These are phyloP conservation scores for Acronicta alni DNA, from an alignment of 2,888 invertebrate genomes.

Conservation along the genomic window DNA sequence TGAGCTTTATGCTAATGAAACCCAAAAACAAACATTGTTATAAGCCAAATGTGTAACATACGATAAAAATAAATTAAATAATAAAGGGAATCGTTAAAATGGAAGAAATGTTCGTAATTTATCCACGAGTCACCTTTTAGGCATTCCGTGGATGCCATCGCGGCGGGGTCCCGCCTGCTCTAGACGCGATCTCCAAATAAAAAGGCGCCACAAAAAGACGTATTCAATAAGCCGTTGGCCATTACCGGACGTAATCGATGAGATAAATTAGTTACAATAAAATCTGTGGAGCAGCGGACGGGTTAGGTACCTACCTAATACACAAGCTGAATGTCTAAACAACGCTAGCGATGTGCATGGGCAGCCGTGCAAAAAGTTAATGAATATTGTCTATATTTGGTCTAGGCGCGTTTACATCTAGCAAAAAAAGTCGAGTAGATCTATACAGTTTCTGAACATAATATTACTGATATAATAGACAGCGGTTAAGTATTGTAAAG, in stretches of 20 bases:
- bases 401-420: slow-evolving; percentile 15
- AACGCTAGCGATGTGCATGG: slow-evolving; percentile 23
- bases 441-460: neutral
- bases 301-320: slow-evolving; percentile 31
- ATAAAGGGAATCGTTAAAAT: slow-evolving; percentile 89
- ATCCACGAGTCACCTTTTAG: slow-evolving; percentile 89
- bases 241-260: slow-evolving; percentile 87
- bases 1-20: slow-evolving; percentile 87
- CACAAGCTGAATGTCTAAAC: slow-evolving; percentile 61
- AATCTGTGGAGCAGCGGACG: slow-evolving; percentile 70
- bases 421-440: slow-evolving; percentile 3
- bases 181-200: slow-evolving; percentile 86
- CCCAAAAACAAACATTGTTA: slow-evolving; percentile 89
- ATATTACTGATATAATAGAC: too few species aligned
- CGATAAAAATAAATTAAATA: slow-evolving; percentile 89
- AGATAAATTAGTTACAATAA: slow-evolving; percentile 88
- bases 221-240: slow-evolving; percentile 87
- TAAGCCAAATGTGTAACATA: slow-evolving; percentile 88
- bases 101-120: slow-evolving; percentile 89
- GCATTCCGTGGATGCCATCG: slow-evolving; percentile 87
- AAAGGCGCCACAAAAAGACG: slow-evolving; percentile 89
- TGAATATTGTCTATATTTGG: slow-evolving; percentile 32
- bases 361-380: slow-evolving; percentile 34
- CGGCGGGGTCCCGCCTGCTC: slow-evolving; percentile 85
- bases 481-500: too few species aligned